Base-by-base conservation (phyloP, 1,140 invertebrate species). In the Lepidotrigona ventralis region DNA sequence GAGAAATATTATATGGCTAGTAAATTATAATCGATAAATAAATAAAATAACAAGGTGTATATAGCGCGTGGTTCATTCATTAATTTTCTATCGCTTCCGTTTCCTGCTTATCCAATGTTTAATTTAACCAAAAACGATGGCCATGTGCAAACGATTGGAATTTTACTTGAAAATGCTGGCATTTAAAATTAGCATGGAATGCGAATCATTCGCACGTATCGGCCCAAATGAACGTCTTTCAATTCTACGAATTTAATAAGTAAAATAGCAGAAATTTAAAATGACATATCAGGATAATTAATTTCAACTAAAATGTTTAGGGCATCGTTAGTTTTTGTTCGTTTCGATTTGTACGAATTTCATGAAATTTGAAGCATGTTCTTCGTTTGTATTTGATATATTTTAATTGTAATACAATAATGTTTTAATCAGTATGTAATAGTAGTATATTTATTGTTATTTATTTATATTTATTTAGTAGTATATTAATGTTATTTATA, bases 181-280 rank as follows among this genome's bases (percentile, higher is more conserved):
- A 84, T 68, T 80, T 84, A 84, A 84, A 84, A 69, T 84, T 84
- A 84, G 83, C 77, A 70, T 6, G 56, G 81, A 60, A 79, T 39
- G 81, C 69, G 29, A 46, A 75, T 29, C 53, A 68, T 76, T 68
- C 17, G 46, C 9, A 15, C 29, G 46, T 39, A 64, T 64, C 51
- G 46, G 46, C 26, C 29, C 69, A 46, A 53, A 66, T 21, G n/a
- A 29, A 33, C n/a, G 21, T 1, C 1, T 29, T 54, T 74, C 14
- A 17, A 79, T 66, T 39, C 19, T 6, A 68, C 39, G n/a, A n/a
- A n/a, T n/a, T n/a, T n/a, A n/a, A n/a, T n/a, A n/a, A n/a, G n/a
- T n/a, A n/a, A n/a, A n/a, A n/a, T 1, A 29, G 1, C 33, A 39
- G 33, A 12, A 33, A 39, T 12, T 68, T 68, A 12, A 23, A 17